Evolutionary conservation across 2,113 vertebrate genomes (phyloP), one percentile per base, ranked within the genome.

Genomic region (Pseudopipra pipra): DNA sequence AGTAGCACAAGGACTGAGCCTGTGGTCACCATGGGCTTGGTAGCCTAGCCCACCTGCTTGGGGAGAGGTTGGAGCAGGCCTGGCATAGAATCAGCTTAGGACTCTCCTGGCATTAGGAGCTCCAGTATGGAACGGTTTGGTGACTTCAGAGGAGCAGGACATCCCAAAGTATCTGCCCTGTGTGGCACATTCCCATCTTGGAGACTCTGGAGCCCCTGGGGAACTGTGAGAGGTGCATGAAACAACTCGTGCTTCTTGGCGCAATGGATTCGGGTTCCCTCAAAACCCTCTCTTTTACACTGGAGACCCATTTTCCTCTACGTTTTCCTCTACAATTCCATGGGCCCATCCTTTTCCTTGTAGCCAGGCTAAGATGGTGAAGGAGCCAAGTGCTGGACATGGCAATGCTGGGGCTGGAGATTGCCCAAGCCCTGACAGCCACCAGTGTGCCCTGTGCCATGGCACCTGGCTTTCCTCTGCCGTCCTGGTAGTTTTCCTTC

Each of bases 391-490:
- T 54, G 43, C 47, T 35, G 35, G n/a, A 46, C 3, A 1, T 2
- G 3, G 44, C 58, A 13, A 0, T n/a, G 39, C 46, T 2, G 3
- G 33, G 20, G 23, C 39, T 66, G 19, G 39, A 22, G 21, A 7
- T 16, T 12, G 15, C 24, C n/a, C 6, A 18, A 65, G 59, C 37
- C 14, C 55, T 73, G 49, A 7, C 37, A 14, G 21, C 1, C 19
- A 33, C 31, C 0, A 0, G 17, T 12, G 24, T 14, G 31, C 24
- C 20, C 19, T 4, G 22, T 56, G 39, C 71, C 5, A 0, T 25
- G 16, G 63, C 52, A 46, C 58, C 35, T 58, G 65, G 5, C 27
- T 84, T 49, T 66, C 15, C 35, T 44, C 28, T 58, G 27, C 59
- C 3, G 0, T 61, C 31, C 55, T 46, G 6, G 11, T n/a, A 5